These are phyloP conservation scores for Ophioderma brevispina DNA, from an alignment of 35 echinoderm and acorn worm genomes.

Conservation along the genomic window DNA sequence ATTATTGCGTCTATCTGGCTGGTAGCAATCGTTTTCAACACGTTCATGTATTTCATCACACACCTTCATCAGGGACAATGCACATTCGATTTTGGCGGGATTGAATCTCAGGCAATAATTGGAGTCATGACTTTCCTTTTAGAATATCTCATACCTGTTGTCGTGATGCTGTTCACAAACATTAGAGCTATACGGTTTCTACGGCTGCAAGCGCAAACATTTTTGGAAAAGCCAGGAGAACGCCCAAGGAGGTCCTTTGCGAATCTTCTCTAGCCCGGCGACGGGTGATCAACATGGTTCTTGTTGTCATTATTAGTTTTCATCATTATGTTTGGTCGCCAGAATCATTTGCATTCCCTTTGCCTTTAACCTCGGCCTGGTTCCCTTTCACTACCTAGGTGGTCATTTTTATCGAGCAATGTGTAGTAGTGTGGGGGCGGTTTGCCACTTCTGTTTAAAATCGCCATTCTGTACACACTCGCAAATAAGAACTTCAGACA, in stretches of 20 bases:
- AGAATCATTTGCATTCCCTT: background rate
- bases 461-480: background rate
- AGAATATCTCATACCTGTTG: background rate
- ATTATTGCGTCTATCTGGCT: constrained; percentile 60
- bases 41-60: background rate
- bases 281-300: background rate
- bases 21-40: constrained; percentile 32
- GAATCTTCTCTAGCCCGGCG: background rate
- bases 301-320: background rate
- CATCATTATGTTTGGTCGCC: background rate
- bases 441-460: background rate
- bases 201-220: background rate
- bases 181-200: background rate
- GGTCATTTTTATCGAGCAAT: background rate
- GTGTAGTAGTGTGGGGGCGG: background rate
- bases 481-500: background rate
- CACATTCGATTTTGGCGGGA: background rate
- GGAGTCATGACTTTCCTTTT: background rate
- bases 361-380: background rate
- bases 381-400: background rate
- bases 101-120: background rate
- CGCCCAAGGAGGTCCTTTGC: background rate
- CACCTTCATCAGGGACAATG: background rate
- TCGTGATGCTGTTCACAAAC: background rate
- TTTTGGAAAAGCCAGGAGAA: background rate